These are phyloP conservation scores for Sus cebifrons DNA, from an alignment of 2,797 vertebrate species.

Conservation along the genomic window DNA sequence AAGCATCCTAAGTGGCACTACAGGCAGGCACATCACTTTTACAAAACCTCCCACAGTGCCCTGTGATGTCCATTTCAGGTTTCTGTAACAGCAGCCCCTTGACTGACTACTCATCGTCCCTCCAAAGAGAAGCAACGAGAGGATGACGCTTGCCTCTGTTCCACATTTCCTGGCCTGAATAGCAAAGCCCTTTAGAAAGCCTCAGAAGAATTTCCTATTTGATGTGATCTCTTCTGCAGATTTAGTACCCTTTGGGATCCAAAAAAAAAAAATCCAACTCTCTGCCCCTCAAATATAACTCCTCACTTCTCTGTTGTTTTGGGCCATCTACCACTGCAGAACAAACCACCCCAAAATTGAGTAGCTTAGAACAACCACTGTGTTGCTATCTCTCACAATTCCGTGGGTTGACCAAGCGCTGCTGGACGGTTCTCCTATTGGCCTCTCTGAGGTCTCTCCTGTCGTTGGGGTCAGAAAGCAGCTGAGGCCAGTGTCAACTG, in stretches of 20 bases:
- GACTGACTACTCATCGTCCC: neutral
- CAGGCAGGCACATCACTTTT: neutral
- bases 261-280: neutral
- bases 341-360: neutral
- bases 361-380: neutral
- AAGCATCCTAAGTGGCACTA: neutral
- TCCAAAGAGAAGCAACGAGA: neutral
- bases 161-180: neutral
- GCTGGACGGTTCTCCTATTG: neutral
- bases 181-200: neutral
- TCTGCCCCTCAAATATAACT: neutral
- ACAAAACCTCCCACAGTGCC: neutral
- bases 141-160: neutral
- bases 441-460: neutral
- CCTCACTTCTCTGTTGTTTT: neutral
- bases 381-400: neutral
- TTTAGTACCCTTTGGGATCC: neutral
- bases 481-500: neutral
- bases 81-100: neutral
- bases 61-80: neutral
- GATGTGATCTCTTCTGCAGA: conserved; percentile 39
- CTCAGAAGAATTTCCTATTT: neutral
- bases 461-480: neutral
- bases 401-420: neutral
- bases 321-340: neutral